Percentiles rank a stretch among this genome's conserved stretches.
phyloP scores from a whole-genome alignment of 2,888 invertebrate species.

The Gari tellinella region DNA sequence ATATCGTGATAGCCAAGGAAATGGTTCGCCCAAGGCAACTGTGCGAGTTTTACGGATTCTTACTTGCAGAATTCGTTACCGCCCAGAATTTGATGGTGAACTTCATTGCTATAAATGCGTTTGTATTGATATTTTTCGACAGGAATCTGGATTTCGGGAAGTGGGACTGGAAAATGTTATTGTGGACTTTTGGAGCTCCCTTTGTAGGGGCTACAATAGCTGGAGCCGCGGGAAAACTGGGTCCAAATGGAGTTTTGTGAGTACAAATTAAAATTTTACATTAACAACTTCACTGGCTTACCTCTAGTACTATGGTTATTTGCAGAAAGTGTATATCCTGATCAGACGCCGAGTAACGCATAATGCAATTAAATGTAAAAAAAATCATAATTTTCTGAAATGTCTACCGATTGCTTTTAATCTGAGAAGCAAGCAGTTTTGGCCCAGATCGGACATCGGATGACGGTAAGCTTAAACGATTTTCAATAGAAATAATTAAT shows the following conservation, averaged over 20 bases:
- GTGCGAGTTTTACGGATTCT: slow-evolving; percentile 64
- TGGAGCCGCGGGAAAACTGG: slow-evolving; percentile 52
- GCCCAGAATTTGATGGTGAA: slow-evolving; percentile 66
- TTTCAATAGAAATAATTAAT: no score
- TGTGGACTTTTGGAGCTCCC: slow-evolving; percentile 59
- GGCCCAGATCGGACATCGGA: no score
- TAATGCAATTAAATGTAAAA: no score
- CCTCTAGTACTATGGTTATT: no score
- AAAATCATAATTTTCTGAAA: no score
- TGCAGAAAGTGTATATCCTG: no score
- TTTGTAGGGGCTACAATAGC: slow-evolving; percentile 57
- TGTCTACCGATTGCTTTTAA: no score
- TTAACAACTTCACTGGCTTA: no score
- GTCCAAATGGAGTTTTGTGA: slow-evolving; percentile 63
- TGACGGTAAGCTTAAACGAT: no score
- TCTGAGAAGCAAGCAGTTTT: no score
- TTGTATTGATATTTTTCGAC: slow-evolving; percentile 59
- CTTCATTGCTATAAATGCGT: slow-evolving; percentile 60
- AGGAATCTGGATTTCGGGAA: slow-evolving; percentile 56
- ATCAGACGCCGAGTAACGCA: no score
- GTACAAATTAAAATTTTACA: no score
- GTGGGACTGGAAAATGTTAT: slow-evolving; percentile 55
- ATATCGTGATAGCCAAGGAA: slow-evolving; percentile 56
- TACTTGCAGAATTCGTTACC: slow-evolving; percentile 58
- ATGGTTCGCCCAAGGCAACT: slow-evolving; percentile 55